phyloP scores from a whole-genome alignment of 2,113 vertebrate genomes.

The Egretta garzetta region DNA sequence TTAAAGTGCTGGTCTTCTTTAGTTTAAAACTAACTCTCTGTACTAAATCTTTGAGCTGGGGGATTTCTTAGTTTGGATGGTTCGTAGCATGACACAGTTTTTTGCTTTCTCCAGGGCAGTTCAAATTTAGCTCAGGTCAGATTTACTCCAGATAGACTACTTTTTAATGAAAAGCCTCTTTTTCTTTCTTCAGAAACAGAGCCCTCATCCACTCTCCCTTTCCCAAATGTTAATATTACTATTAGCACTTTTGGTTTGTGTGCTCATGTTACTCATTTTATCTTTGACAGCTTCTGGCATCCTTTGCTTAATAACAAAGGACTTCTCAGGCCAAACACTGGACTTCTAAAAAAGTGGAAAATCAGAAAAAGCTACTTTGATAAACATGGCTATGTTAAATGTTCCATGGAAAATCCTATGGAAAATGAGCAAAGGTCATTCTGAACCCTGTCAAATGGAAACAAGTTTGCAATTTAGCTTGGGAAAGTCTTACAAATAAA shows the following conservation, averaged over 20 bases:
- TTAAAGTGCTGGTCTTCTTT: constrained; percentile 43
- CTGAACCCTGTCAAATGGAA: constrained; percentile 8
- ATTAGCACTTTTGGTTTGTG: not conserved
- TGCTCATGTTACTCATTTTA: not conserved
- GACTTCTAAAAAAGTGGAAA: not conserved
- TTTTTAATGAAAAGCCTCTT: not conserved
- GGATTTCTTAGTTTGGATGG: not conserved
- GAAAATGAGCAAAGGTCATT: constrained; percentile 23
- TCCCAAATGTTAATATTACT: not conserved
- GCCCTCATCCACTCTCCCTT: not conserved
- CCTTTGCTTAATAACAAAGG: not conserved
- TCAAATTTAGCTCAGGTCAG: not conserved
- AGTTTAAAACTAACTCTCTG: constrained; percentile 38
- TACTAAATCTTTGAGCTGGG: constrained; percentile 14
- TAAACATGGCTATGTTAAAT: not conserved
- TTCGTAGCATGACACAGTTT: not conserved
- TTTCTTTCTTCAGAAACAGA: not conserved
- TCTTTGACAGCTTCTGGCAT: not conserved
- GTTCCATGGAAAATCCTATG: not conserved
- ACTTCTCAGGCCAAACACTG: not conserved
- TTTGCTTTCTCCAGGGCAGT: not conserved
- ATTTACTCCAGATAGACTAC: not conserved
- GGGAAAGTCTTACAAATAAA: not conserved
- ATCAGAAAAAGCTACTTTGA: not conserved
- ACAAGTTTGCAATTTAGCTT: not conserved